Conservation (phyloP, 30 jellyfish, hydroid and myxozoan species). For the Aurelia sp. region DNA sequence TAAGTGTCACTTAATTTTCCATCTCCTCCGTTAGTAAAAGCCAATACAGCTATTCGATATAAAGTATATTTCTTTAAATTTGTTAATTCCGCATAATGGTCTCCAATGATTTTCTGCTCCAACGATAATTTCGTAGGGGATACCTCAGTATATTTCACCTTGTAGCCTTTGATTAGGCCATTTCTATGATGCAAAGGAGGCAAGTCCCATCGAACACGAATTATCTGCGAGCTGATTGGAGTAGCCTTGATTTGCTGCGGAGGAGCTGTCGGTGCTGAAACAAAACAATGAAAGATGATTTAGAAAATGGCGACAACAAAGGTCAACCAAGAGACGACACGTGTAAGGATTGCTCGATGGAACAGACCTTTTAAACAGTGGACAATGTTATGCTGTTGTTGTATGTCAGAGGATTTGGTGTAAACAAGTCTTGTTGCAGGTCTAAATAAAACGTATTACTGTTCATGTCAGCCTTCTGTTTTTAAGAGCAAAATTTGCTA, state of each 20-base stretch:
- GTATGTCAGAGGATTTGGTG: too few species aligned
- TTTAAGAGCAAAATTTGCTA: too few species aligned
- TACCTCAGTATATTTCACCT: constrained; percentile 71
- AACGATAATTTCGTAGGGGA: constrained; percentile 6
- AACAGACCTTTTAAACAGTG: too few species aligned
- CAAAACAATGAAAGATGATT: neutral
- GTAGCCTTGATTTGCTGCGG: constrained; percentile 73
- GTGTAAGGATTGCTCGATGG: too few species aligned
- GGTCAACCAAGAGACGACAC: too few species aligned
- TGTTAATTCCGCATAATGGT: constrained; percentile 67
- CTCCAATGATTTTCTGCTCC: constrained; percentile 26
- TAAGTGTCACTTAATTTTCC: constrained; percentile 67
- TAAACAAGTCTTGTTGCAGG: too few species aligned
- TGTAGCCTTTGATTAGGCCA: constrained; percentile 90
- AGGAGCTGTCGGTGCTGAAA: constrained; percentile 84
- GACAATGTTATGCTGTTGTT: too few species aligned
- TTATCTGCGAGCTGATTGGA: constrained; percentile 68
- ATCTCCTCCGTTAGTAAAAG: constrained; percentile 89
- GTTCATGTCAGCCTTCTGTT: too few species aligned
- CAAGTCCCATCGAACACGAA: constrained; percentile 78
- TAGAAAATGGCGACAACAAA: too few species aligned
- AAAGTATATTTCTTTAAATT: constrained; percentile 65
- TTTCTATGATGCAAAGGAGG: constrained; percentile 69
- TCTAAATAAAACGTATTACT: too few species aligned
- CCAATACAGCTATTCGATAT: constrained; percentile 80